These are phyloP conservation scores for Galerucella calmariensis DNA, from an alignment of 2,888 invertebrate species.

Conservation along the genomic window DNA sequence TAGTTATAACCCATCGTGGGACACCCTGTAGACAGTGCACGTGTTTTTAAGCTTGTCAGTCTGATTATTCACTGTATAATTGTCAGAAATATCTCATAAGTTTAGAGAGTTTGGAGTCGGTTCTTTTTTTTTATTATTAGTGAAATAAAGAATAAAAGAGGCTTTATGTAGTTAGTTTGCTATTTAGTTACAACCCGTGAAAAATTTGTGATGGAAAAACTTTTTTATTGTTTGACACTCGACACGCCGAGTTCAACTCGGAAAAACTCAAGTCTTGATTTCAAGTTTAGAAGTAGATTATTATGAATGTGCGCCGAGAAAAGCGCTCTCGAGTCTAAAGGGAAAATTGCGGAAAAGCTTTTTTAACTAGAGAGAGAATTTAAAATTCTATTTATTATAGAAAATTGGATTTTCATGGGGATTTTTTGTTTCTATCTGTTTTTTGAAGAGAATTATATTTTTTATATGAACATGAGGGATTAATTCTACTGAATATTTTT, in stretches of 20 bases:
- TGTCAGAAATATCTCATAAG: no score
- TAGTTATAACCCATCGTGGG: no score
- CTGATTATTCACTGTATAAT: no score
- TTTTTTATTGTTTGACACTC: slow-evolving; percentile 9
- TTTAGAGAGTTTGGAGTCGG: no score
- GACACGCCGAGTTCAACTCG: slow-evolving; percentile 5
- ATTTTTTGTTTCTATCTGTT: neutral
- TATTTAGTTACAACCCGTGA: neutral
- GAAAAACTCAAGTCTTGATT: slow-evolving; percentile 5
- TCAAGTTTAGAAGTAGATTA: slow-evolving; percentile 9
- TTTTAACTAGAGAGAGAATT: slow-evolving; percentile 4
- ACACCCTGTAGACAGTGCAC: no score
- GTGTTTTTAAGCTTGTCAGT: no score
- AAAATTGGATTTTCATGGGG: slow-evolving; percentile 10
- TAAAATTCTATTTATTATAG: slow-evolving; percentile 9
- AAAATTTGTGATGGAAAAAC: slow-evolving; percentile 9
- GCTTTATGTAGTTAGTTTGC: neutral
- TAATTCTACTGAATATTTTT: no score
- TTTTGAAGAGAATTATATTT: neutral
- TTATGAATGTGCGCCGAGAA: neutral
- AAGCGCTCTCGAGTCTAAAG: neutral
- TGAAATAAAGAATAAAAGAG: neutral
- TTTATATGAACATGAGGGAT: neutral
- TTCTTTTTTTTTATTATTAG: no score
- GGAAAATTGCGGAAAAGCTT: slow-evolving; percentile 15